Evolutionary conservation across 1,140 invertebrate genomes (phyloP), one percentile per base, ranked within the genome.

Genomic region (Drosophila quadrilineata): DNA sequence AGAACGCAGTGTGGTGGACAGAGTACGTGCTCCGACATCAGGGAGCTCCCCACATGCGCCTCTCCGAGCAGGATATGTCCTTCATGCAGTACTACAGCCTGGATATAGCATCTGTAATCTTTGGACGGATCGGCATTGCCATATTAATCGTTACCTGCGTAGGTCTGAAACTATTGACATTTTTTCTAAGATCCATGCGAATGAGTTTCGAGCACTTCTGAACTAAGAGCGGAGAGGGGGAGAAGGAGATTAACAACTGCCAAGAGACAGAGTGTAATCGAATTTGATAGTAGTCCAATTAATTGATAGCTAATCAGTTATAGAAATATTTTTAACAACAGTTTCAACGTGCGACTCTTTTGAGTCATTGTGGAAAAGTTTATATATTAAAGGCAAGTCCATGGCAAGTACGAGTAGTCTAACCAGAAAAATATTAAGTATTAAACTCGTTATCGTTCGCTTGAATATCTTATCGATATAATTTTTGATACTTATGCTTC

Each of bases 1-100:
- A 93, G 6, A 91, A 90, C 0, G 92, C 93, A 0, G 79, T 93
- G 10, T 93, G 91, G 87, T 94, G 93, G 93, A 91, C 92, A 0
- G 93, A 94, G 69, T 93, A 93, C 60, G 90, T 93, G 70, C 76
- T 54, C 56, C 84, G 85, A 0, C 70, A 88, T 33, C 66, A 74
- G 0, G 73, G 76, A 6, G 91, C 91, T 2, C 65, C 74, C 3
- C 88, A 91, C 58, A 85, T 92, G 50, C 86, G 90, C 0, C 84
- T 91, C 10, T 79, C 89, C n/a, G 82, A 88, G 3, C 70, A 77
- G 38, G 73, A 86, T n/a, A 49, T 86, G 43, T 73, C 75, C 2
- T 46, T 86, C 1, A 46, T 86, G 46, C 80, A 86, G 31, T 85
- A 85, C 58, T 85, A 85, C 9, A 71, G 40, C 5, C 43, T 85